Percentiles rank a stretch among this genome's conserved stretches.
These are phyloP conservation scores for Nesoenas mayeri DNA, from an alignment of 2,113 vertebrate species.

Conservation along the genomic window DNA sequence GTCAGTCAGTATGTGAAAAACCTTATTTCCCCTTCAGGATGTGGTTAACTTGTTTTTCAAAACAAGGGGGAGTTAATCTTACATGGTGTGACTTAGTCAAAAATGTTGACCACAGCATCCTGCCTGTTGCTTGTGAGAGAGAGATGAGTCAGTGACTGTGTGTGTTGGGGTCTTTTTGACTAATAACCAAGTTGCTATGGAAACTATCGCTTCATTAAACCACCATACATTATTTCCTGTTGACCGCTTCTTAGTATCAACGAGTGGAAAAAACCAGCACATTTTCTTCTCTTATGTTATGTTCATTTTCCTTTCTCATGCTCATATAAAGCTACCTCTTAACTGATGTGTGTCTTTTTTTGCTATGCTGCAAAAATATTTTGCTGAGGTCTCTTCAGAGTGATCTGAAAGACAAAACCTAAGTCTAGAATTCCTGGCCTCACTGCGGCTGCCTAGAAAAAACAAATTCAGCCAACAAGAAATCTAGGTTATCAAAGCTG, in stretches of 20 bases:
- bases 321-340: background rate
- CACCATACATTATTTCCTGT: background rate
- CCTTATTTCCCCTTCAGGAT: background rate
- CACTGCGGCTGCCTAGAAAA: background rate
- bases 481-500: background rate
- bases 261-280: background rate
- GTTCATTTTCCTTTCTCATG: background rate
- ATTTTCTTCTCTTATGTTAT: background rate
- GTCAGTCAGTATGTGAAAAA: background rate
- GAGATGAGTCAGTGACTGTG: background rate
- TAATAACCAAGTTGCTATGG: background rate
- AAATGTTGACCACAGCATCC: constrained; percentile 28
- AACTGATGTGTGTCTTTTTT: background rate
- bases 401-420: background rate
- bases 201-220: background rate
- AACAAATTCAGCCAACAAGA: background rate
- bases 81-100: background rate
- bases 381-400: background rate
- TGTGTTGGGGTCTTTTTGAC: background rate
- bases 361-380: background rate
- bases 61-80: background rate
- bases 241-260: background rate
- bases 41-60: constrained; percentile 1
- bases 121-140: background rate
- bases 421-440: background rate